Conservation (phyloP, 2,113 vertebrate species). For the Mormoops blainvillei region DNA sequence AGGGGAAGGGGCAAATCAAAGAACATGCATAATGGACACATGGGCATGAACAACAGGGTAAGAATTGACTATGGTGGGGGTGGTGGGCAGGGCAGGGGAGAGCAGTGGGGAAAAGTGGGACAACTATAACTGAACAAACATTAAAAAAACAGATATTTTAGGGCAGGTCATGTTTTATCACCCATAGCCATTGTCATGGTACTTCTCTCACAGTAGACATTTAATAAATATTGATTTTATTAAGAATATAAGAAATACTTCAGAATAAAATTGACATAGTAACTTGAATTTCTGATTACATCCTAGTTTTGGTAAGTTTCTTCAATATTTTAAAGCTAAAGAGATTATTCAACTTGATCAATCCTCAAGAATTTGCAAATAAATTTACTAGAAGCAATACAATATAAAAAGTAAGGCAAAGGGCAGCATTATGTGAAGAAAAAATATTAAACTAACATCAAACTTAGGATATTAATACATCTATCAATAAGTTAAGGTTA, state of each 20-base stretch:
- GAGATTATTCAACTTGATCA: neutral
- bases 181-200: neutral
- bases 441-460: neutral
- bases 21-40: too few species aligned
- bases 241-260: neutral
- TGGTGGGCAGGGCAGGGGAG: too few species aligned
- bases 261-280: neutral
- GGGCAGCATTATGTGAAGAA: neutral
- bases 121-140: too few species aligned
- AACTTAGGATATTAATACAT: neutral
- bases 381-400: neutral
- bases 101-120: too few species aligned
- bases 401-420: neutral
- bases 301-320: neutral
- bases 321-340: neutral
- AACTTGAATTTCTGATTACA: neutral
- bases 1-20: too few species aligned
- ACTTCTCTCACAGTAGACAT: neutral
- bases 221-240: neutral
- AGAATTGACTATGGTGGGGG: too few species aligned
- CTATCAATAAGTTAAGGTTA: neutral
- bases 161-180: neutral
- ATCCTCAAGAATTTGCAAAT: neutral
- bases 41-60: too few species aligned
- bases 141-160: neutral